phyloP scores from a whole-genome alignment of 2,113 vertebrate species.

The Bagarius yarrelli region DNA sequence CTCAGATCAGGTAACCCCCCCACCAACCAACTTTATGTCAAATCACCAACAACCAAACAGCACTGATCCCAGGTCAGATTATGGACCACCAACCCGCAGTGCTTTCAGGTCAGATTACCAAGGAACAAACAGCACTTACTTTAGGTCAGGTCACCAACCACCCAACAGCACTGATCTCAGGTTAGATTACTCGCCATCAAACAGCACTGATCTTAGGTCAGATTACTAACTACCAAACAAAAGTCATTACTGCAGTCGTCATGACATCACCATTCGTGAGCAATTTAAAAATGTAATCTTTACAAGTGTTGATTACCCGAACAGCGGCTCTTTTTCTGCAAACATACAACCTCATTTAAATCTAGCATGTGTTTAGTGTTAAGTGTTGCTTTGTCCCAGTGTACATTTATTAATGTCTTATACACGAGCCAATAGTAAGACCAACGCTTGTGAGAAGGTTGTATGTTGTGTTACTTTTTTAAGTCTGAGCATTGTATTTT shows the following conservation, averaged over 20 bases:
- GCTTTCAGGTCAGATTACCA: neutral
- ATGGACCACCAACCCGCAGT: too few species aligned
- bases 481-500: neutral
- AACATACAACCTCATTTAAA: neutral
- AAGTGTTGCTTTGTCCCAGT: neutral
- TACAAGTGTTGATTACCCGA: neutral
- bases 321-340: neutral
- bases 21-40: too few species aligned
- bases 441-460: too few species aligned
- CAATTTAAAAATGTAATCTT: neutral
- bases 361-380: neutral
- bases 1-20: too few species aligned
- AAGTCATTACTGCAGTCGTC: neutral
- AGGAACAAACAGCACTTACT: neutral
- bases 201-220: neutral
- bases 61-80: too few species aligned
- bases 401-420: neutral
- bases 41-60: too few species aligned
- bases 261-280: neutral
- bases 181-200: neutral
- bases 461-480: neutral
- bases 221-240: neutral
- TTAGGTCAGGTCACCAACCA: neutral
- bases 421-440: neutral
- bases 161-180: neutral